Conservation (phyloP, 2,113 vertebrate species). For the Lasiurus cinereus region DNA sequence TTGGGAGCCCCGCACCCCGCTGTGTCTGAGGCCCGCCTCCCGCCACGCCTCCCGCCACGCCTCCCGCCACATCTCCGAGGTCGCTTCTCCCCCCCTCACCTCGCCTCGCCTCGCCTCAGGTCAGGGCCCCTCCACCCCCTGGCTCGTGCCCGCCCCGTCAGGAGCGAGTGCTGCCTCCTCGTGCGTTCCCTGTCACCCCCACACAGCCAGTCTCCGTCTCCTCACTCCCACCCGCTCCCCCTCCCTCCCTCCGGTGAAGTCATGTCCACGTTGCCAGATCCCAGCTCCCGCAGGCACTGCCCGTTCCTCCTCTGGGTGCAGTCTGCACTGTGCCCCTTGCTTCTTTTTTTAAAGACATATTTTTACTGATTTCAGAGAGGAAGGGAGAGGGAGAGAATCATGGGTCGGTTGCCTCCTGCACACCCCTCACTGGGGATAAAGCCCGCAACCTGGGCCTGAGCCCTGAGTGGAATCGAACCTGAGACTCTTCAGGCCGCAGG, state of each 20-base stretch:
- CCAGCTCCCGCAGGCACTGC: background rate
- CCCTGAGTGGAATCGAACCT: too few relatives aligned
- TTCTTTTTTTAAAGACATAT: too few relatives aligned
- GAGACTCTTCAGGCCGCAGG: too few relatives aligned
- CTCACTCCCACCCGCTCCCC: background rate
- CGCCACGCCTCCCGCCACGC: background rate
- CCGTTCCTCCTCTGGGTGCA: background rate
- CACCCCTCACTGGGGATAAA: too few relatives aligned
- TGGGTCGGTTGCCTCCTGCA: too few relatives aligned
- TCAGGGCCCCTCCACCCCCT: background rate
- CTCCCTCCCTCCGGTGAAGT: background rate
- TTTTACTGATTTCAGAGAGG: too few relatives aligned
- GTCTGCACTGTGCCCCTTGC: background rate
- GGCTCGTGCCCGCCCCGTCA: background rate
- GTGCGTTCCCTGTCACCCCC: rapidly evolving
- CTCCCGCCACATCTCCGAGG: background rate
- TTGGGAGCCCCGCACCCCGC: background rate
- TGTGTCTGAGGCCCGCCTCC: too few relatives aligned
- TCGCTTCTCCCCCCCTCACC: background rate
- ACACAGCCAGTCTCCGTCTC: background rate
- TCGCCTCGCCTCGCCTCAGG: background rate
- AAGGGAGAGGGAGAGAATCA: too few relatives aligned
- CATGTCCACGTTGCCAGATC: rapidly evolving
- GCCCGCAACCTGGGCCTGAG: too few relatives aligned
- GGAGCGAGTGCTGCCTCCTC: background rate